Percentiles rank a stretch among this genome's conserved stretches.
Evolutionary conservation across 2,113 vertebrate genomes (phyloP).

Genomic region (Ammospiza caudacuta): DNA sequence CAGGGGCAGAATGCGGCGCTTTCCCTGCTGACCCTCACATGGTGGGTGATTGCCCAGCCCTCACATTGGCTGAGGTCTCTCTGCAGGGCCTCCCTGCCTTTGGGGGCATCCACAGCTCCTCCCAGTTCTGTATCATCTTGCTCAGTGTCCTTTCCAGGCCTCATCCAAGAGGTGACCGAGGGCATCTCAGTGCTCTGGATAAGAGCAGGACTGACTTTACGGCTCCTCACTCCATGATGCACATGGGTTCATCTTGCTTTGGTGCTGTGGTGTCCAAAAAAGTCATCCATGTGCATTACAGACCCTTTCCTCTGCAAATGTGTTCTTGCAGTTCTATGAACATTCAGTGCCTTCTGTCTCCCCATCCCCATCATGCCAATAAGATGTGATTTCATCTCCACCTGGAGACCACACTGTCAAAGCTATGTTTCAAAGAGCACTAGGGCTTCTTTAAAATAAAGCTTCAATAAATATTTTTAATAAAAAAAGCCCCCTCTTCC

Average conservation of each 20-base stretch:
- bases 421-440: neutral
- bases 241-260: neutral
- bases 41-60: neutral
- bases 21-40: neutral
- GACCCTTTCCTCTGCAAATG: neutral
- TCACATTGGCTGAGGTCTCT: neutral
- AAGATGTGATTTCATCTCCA: neutral
- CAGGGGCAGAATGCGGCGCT: neutral
- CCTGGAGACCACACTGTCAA: neutral
- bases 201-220: neutral
- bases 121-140: neutral
- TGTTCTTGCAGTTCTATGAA: neutral
- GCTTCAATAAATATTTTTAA: neutral
- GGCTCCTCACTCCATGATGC: neutral
- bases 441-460: neutral
- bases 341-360: neutral
- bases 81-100: neutral
- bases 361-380: neutral
- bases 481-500: neutral
- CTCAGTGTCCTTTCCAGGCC: neutral
- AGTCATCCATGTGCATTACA: accelerated
- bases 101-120: accelerated
- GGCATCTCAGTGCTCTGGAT: neutral
- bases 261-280: neutral
- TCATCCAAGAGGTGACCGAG: neutral